Base-by-base conservation (phyloP, 1,140 invertebrate species). In the Bombus pyrosoma region DNA sequence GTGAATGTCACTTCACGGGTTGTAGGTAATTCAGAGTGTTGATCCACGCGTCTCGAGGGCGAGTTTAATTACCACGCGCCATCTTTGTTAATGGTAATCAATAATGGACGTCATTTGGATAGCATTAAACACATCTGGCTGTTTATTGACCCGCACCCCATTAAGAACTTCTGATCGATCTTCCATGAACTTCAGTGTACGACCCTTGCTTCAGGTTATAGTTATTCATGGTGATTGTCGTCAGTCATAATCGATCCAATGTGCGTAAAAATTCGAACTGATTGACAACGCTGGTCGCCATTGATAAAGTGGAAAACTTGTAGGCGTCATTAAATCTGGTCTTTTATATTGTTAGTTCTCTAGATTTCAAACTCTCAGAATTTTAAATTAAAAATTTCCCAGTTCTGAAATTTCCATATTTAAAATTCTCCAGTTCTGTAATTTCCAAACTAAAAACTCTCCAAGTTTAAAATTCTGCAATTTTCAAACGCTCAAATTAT, bases 81-180 rank as follows among this genome's bases (percentile, higher is more conserved):
- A 37, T 43, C 69, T 89, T 86, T 81, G 32, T 66, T 41, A 62
- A 25, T 57, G 41, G 15, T 41, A 53, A 88, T 88, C 78, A 68
- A 88, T 74, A 41, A 18, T 28, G 12, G 12, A 6, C 37, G 43
- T 53, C 41, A 32, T 39, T 22, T 1, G 4, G n/a, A 5, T 69
- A 47, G 25, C n/a, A 62, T 78, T 84, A 79, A 43, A 22, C 12
- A 39, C 15, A 15, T 12, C n/a, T 53, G 10, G 25, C 25, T 59
- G 47, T 71, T 79, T 59, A 71, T n/a, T 79, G 75, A 84, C 76
- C 66, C 10, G 28, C 32, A 41, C 8, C 28, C 82, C 75, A 57
- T 71, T 84, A 79, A 84, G 15, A 76, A 76, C 12, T 25, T 25
- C 28, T 34, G n/a, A 81, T 81, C n/a, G 53, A 74, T 66, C 32